Percentiles rank a stretch among this genome's conserved stretches.
Conservation (phyloP, 2,888 invertebrate species). For the Volucella inflata region DNA sequence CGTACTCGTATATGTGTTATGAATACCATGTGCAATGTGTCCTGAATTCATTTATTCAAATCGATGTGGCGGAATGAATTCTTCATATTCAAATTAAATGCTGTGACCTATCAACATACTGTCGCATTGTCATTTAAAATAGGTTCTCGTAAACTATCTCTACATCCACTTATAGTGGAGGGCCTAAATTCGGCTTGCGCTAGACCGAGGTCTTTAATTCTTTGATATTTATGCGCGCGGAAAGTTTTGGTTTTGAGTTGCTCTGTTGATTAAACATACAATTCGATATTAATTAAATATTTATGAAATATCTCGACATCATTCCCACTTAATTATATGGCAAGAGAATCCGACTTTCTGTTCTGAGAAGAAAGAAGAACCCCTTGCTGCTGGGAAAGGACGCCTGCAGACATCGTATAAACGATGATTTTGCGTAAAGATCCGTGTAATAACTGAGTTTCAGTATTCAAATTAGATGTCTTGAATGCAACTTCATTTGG, state of each 20-base stretch:
- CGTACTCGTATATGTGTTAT: no score
- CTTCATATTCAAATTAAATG: slow-evolving; percentile 18
- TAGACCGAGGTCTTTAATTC: not conserved
- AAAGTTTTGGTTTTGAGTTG: slow-evolving; percentile 21
- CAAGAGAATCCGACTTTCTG: slow-evolving; percentile 18
- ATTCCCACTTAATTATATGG: slow-evolving; percentile 43
- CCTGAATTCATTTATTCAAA: slow-evolving; percentile 18
- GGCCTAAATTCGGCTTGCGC: no score
- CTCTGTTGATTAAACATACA: slow-evolving; percentile 24
- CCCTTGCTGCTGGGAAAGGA: not conserved
- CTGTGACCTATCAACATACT: not conserved
- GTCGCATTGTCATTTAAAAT: slow-evolving; percentile 19
- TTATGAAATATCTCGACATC: slow-evolving; percentile 41
- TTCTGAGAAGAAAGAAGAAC: slow-evolving; percentile 16
- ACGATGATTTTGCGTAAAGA: slow-evolving; percentile 52
- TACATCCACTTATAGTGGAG: no score
- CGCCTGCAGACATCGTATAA: not conserved
- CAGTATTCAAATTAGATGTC: slow-evolving; percentile 38
- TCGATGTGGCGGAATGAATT: not conserved
- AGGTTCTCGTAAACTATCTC: slow-evolving; percentile 10
- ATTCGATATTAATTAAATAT: slow-evolving; percentile 54
- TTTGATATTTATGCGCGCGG: slow-evolving; percentile 35
- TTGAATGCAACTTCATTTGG: slow-evolving; percentile 47
- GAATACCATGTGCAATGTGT: no score
- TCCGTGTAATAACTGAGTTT: slow-evolving; percentile 34